Base-by-base conservation (phyloP, 1,140 invertebrate species). In the Trissolcus basalis region DNA sequence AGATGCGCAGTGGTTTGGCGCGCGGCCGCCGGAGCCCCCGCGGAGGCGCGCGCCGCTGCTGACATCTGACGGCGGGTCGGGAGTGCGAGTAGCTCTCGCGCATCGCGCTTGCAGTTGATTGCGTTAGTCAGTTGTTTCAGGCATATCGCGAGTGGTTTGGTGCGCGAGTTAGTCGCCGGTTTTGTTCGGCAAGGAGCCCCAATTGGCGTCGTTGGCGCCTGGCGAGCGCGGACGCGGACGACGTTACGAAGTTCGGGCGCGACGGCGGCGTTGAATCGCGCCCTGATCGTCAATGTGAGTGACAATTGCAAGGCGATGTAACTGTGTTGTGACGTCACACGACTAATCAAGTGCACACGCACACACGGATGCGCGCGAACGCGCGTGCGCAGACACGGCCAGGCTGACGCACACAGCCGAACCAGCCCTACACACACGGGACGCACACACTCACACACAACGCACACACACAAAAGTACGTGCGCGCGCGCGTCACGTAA, bases 301-400 rank as follows among this genome's bases (percentile, higher is more conserved):
- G 82, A 85, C 84, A 84, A 85, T 87, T 79, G 77, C 84, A 67
- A 81, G 83, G 82, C 69, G 81, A 86, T 87, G 83, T 87, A 87
- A 87, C 84, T 83, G 84, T 83, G 78, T 80, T 76, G 82, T 87
- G 86, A 86, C 86, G 86, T 87, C 85, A 87, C 83, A 80, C 81
- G 77, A 83, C 83, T 87, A 87, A 86, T 86, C 85, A 84, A 84
- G 84, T 86, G 82, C 82, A 80, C 80, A 83, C 80, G 60, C 68
- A 71, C 55, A 76, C 71, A 69, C 69, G 61, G 51, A 58, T 53
- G 69, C 60, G 65, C 65, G 61, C 59, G 78, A 73, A 74, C 79
- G 80, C 80, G 81, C 79, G 67, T 77, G 79, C 78, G 75, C 64
- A 70, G 48, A 35, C 70, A 59, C 36, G 51, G 58, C 39, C 68